Percentiles rank a stretch among this genome's conserved stretches.
These are phyloP conservation scores for Heliconius hermathena DNA, from an alignment of 1,140 invertebrate species.

Conservation along the genomic window DNA sequence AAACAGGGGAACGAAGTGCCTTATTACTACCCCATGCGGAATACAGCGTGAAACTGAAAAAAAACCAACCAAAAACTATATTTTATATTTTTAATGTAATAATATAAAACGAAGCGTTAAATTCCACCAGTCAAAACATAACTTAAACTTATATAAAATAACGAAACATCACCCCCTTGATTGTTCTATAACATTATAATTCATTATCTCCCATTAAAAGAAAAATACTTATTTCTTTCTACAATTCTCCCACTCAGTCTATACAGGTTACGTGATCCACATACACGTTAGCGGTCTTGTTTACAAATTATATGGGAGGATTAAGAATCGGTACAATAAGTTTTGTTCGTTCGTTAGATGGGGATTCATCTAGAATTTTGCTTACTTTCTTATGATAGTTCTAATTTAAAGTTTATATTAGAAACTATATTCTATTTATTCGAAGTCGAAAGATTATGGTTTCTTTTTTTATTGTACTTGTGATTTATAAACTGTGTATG, in stretches of 20 bases:
- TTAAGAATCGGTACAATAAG: background rate
- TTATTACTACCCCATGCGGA: too few species aligned
- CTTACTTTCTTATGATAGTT: background rate
- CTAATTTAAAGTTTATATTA: background rate
- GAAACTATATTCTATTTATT: background rate
- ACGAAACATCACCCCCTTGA: background rate
- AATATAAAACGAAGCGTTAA: too few species aligned
- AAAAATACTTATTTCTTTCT: background rate
- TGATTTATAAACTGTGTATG: too few species aligned
- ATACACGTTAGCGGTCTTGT: background rate
- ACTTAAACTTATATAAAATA: too few species aligned
- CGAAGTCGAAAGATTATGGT: too few species aligned
- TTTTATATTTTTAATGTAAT: background rate
- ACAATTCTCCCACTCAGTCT: background rate
- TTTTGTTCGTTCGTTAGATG: background rate
- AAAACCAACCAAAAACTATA: too few species aligned
- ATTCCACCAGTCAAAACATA: too few species aligned
- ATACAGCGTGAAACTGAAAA: too few species aligned
- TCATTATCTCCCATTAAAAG: background rate
- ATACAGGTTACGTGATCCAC: background rate
- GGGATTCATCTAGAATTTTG: background rate
- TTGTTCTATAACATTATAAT: background rate
- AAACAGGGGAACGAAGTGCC: too few species aligned
- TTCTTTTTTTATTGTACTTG: too few species aligned
- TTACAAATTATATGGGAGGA: conserved; percentile 1